A percentile compares a stretch with the other conserved stretches of the same genome.
phyloP scores from a whole-genome alignment of 1,140 invertebrate species.

The Saccostrea glomerata region DNA sequence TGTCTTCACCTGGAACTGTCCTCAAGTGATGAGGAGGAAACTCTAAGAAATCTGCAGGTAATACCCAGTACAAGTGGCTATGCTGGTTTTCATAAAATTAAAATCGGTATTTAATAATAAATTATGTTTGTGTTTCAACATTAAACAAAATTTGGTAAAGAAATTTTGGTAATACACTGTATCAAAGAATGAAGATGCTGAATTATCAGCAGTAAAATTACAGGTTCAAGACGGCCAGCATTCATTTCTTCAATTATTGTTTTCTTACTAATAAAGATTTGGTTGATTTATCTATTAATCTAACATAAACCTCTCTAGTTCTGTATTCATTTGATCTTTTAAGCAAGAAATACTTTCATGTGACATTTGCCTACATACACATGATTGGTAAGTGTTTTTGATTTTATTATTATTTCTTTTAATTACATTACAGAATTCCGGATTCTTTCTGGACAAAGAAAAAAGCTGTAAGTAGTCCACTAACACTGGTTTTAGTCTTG shows the following conservation, averaged over 20 bases:
- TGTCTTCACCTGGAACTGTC: conserved; percentile 59
- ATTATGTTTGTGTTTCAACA: not conserved
- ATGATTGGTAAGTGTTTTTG: not conserved
- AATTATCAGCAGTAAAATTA: not conserved
- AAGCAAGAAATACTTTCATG: no score
- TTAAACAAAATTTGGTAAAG: not conserved
- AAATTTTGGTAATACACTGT: not conserved
- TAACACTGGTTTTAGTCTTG: not conserved
- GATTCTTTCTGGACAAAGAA: conserved; percentile 21
- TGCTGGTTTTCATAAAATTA: not conserved
- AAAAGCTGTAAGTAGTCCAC: not conserved
- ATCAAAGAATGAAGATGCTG: not conserved
- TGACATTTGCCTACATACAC: not conserved
- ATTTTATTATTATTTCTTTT: not conserved
- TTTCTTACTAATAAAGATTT: no score
- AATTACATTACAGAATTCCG: not conserved
- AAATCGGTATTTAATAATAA: not conserved
- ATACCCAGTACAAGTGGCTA: no score
- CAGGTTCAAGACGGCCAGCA: not conserved
- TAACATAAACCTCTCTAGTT: no score
- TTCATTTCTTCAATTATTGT: no score
- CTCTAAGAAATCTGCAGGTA: conserved; percentile 41
- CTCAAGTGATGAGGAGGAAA: conserved; percentile 60
- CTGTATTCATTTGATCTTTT: no score
- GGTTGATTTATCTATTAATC: no score